Evolutionary conservation across 2,888 invertebrate genomes (phyloP), one percentile per base, ranked within the genome.

Genomic region (Dasypolia templi): DNA sequence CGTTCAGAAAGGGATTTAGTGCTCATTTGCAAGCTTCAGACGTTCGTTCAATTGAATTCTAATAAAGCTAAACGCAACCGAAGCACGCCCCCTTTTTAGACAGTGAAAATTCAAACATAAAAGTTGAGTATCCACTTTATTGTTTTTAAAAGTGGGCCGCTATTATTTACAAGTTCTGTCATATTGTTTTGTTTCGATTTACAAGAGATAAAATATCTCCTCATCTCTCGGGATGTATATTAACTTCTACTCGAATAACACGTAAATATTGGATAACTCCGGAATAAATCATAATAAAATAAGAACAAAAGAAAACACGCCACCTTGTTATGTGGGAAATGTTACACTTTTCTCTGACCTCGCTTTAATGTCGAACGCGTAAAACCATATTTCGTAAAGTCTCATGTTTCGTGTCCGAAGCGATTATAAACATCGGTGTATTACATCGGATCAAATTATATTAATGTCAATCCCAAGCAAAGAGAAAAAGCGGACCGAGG

Each of bases 61-160:
- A 94, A 95, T 94, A 93, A 93, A 94, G 92, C 93, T 94, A 93
- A 95, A 94, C 92, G 90, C 85, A 86, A 64, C 11, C 90, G 87
- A 88, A 87, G 88, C 77, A 75, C 83, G 81, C 88, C 88, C 90
- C 91, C 87, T 91, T 74, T 92, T 93, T 93, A 93, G 92, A 92
- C 92, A 90, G 85, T 84, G 79, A 85, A 87, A 87, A 85, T 89
- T 82, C 81, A 83, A 86, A 89, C 87, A 85, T 88, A 86, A 89
- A 87, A 88, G 83, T 66, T 77, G 81, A 84, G 83, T 82, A 83
- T 82, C 85, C 85, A 86, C 88, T 91, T 91, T 92, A 92, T 92
- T 91, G 88, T 88, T 88, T 87, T 53, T 68, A 79, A 85, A 91
- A 89, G 81, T 87, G 83, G 87, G 86, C 87, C 85, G 83, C 79